Conservation (phyloP, 2,113 vertebrate genomes). For the Ctenomys sociabilis region DNA sequence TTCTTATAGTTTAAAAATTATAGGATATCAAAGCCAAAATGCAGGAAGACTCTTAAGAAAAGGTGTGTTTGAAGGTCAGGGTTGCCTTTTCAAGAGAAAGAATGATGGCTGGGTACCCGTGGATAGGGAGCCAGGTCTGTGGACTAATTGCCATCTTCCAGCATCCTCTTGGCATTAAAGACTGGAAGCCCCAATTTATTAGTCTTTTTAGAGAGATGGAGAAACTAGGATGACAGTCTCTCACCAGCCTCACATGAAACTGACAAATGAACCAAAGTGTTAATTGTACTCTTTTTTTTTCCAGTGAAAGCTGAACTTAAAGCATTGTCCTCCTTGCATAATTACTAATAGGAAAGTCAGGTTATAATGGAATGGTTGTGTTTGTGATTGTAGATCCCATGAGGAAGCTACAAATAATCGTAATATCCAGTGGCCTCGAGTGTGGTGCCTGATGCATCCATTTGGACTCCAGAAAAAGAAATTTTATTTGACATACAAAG, state of each 20-base stretch:
- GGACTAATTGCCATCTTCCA: conserved; percentile 29
- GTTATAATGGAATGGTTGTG: not conserved
- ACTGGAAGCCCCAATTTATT: conserved; percentile 54
- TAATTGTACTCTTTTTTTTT: conserved; percentile 58
- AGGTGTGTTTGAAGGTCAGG: conserved; percentile 48
- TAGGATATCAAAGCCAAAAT: conserved; percentile 42
- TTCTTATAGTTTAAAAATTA: not conserved
- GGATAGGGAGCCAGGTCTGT: not conserved
- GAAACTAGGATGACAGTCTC: conserved; percentile 12
- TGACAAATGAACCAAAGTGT: conserved; percentile 38
- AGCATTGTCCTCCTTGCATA: not conserved
- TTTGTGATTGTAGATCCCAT: not conserved
- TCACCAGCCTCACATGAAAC: conserved; percentile 51
- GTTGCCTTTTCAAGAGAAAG: conserved; percentile 32
- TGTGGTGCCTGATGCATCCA: not conserved
- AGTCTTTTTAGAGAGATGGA: conserved; percentile 23
- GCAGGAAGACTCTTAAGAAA: not conserved
- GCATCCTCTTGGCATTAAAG: not conserved
- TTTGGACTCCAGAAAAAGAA: not conserved
- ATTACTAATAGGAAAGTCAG: not conserved
- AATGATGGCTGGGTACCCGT: not conserved
- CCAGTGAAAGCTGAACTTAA: conserved; percentile 37
- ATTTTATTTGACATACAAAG: not conserved
- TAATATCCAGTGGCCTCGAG: not conserved
- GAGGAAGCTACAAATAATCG: not conserved